Evolutionary conservation across 2,888 invertebrate genomes (phyloP), one percentile per base, ranked within the genome.

Genomic region (Omphaloscelis lunosa): DNA sequence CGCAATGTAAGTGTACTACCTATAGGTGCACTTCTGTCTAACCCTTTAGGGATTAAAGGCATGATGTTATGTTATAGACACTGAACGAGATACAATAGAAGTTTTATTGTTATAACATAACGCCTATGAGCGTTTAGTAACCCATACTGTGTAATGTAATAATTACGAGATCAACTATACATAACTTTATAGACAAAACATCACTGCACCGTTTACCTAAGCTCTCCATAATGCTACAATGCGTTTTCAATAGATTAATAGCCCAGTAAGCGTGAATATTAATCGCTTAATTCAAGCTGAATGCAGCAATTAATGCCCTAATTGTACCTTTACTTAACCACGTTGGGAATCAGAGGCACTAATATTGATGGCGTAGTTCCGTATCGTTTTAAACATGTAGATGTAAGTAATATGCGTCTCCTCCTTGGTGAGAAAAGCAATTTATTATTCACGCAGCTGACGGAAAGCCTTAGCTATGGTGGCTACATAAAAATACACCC

Each of bases 231-330:
- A 63, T 45, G 68, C 58, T 17, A 53, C 45, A 61, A 39, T 69
- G 77, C 68, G n/a, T 69, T 65, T 76, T 53, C 59, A 9, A 58
- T 68, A 63, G 51, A 63, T 76, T 69, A 65, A 53, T 61, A n/a
- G 7, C 23, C 15, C 15, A 34, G 29, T 23, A 9, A 41, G 61
- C 62, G 34, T 62, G 59, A 71, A 41, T 58, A 39, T 71, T 69
- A 67, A 67, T 67, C 51, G 78, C 48, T 58, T 71, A 51, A 71
- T 77, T 48, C 39, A 65, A 66, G 45, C 77, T 41, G 58, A 56
- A 48, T 39, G 6, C 17, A 34, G 48, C 76, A 76, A 82, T 80
- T 76, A 80, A 66, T 70, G 56, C 17, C n/a, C 20, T 71, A 71
- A 83, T 67, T 67, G 41, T 39, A 41, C 59, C 48, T 51, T 66